Conservation (phyloP, 2,113 vertebrate species). For the Ursus arctos region DNA sequence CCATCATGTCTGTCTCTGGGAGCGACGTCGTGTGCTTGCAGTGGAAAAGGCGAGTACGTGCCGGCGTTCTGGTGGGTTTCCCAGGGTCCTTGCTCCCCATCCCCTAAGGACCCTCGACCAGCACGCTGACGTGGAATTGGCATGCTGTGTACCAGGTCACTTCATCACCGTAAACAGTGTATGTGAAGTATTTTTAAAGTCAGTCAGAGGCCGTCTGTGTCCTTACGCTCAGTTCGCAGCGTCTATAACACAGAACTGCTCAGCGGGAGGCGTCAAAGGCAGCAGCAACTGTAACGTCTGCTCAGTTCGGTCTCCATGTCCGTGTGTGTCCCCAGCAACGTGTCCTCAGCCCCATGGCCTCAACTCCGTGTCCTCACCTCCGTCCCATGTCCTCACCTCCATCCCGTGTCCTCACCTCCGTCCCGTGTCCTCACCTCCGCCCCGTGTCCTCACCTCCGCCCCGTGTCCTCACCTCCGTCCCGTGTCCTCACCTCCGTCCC, state of each 20-base stretch:
- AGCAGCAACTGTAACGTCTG: rapidly evolving
- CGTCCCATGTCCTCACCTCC: too few species aligned
- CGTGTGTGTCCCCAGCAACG: neutral
- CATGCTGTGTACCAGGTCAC: too few species aligned
- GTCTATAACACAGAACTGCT: neutral
- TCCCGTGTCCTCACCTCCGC: too few species aligned
- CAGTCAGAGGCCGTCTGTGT: neutral
- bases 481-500: neutral
- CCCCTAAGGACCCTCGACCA: neutral
- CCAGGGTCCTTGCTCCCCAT: neutral
- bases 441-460: neutral
- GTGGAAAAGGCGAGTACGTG: neutral
- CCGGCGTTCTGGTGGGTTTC: neutral
- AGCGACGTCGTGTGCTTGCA: neutral
- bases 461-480: neutral
- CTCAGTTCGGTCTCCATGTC: neutral
- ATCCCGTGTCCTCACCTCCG: too few species aligned
- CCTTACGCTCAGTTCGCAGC: neutral
- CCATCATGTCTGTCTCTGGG: neutral
- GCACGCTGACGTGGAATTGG: neutral
- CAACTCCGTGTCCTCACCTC: too few species aligned
- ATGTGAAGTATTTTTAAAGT: neutral
- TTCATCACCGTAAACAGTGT: neutral
- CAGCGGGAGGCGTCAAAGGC: neutral
- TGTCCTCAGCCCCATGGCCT: too few species aligned